These are phyloP conservation scores for Lissocephala sabroskyi DNA, from an alignment of 2,888 invertebrate species.

Conservation along the genomic window DNA sequence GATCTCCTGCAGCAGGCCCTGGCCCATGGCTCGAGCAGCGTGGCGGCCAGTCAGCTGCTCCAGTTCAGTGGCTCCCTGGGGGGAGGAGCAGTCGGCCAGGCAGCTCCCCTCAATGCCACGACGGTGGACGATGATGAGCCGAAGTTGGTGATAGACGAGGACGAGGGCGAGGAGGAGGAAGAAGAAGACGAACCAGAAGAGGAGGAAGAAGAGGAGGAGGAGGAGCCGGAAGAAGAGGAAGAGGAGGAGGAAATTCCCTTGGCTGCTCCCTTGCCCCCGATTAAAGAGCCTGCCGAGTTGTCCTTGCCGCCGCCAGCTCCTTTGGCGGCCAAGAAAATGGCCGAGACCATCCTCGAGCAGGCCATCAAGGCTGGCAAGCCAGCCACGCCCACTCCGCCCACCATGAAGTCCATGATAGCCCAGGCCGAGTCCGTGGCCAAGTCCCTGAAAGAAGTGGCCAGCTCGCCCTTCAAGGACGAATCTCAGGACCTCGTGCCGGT, in stretches of 20 bases:
- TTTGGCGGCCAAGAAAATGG: constrained; percentile 74
- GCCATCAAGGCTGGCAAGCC: constrained; percentile 68
- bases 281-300: constrained; percentile 17
- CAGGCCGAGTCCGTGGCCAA: constrained; percentile 73
- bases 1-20: constrained; percentile 70
- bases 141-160: constrained; percentile 71
- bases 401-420: constrained; percentile 75
- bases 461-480: constrained; percentile 73
- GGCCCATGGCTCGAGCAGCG: constrained; percentile 68
- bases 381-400: constrained; percentile 14
- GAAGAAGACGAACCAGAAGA: constrained; percentile 39
- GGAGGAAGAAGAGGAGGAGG: constrained; percentile 28
- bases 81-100: neutral
- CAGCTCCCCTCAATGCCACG: constrained; percentile 12
- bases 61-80: constrained; percentile 14
- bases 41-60: constrained; percentile 42
- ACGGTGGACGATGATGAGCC: constrained; percentile 76
- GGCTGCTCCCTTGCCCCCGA: constrained; percentile 17
- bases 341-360: constrained; percentile 76
- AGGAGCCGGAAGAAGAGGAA: constrained; percentile 10
- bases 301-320: constrained; percentile 8
- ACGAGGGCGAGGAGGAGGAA: constrained; percentile 50
- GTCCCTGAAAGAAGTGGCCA: constrained; percentile 69
- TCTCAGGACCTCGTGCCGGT: constrained; percentile 84
- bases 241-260: neutral